These are phyloP conservation scores for Sparus aurata DNA, from an alignment of 2,797 vertebrate genomes.

Conservation along the genomic window DNA sequence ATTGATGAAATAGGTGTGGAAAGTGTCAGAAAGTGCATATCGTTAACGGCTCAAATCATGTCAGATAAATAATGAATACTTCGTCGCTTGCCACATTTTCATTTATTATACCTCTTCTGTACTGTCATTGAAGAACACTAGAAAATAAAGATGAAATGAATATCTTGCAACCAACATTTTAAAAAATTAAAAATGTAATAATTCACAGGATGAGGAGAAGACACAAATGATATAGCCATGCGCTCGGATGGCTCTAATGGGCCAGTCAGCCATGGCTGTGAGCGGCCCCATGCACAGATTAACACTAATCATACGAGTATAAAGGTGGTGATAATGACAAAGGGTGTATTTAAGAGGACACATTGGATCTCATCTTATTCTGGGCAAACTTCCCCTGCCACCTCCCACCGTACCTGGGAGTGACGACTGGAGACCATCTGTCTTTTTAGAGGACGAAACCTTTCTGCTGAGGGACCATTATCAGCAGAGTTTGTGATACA, in stretches of 20 bases:
- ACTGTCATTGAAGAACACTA: neutral
- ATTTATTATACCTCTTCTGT: neutral
- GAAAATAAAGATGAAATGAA: no score
- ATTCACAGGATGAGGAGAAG: neutral
- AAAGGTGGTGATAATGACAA: neutral
- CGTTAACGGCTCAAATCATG: neutral
- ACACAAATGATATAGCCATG: no score
- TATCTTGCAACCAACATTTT: no score
- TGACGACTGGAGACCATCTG: neutral
- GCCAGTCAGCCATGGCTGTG: neutral
- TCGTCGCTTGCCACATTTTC: neutral
- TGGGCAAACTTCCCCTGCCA: neutral
- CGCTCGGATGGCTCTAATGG: neutral
- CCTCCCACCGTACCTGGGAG: neutral
- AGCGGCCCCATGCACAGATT: no score
- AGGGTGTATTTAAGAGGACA: neutral
- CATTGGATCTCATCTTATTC: neutral
- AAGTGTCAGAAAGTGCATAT: neutral
- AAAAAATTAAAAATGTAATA: no score
- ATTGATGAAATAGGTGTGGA: neutral
- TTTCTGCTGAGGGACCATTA: neutral
- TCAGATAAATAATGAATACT: conserved; percentile 2
- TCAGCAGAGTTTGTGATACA: neutral
- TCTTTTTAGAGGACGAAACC: neutral
- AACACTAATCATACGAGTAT: neutral